These are phyloP conservation scores for Dinocampus coccinellae DNA, from an alignment of 2,888 invertebrate genomes.

Conservation along the genomic window DNA sequence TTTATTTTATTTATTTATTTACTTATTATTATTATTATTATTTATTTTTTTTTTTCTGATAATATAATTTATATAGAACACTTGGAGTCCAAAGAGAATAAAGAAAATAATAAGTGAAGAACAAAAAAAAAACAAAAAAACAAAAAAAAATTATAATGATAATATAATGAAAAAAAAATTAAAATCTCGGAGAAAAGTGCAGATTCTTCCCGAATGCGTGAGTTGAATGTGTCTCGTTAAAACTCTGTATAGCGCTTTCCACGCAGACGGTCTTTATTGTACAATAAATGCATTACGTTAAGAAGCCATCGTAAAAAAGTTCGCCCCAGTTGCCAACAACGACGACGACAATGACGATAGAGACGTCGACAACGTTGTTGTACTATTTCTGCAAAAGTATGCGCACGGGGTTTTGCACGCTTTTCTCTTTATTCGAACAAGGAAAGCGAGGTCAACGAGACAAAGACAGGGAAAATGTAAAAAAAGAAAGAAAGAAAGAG, in stretches of 20 bases:
- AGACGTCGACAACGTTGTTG: conserved; percentile 22
- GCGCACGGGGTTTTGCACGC: conserved; percentile 18
- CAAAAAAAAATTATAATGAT: background rate
- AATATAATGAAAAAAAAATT: background rate
- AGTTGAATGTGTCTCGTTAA: conserved; percentile 45
- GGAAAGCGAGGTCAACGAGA: background rate
- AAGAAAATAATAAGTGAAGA: background rate
- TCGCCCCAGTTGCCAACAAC: conserved; percentile 55
- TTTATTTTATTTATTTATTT: background rate
- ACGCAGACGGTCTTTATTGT: conserved; percentile 52
- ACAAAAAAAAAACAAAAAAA: background rate
- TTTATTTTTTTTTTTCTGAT: background rate
- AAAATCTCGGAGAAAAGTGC: background rate
- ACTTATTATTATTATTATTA: background rate
- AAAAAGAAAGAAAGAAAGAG: no score
- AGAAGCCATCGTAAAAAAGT: conserved; percentile 59
- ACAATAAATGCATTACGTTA: conserved; percentile 61
- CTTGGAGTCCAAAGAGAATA: background rate
- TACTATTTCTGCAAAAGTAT: conserved; percentile 14
- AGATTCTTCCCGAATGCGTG: conserved; percentile 36
- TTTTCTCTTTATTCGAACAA: conserved; percentile 32
- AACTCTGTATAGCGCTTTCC: conserved; percentile 33
- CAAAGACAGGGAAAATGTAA: conserved; percentile 7
- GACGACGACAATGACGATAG: conserved; percentile 20
- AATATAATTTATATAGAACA: background rate